These are phyloP conservation scores for Adelosebastes latens DNA, from an alignment of 2,797 vertebrate species.

Conservation along the genomic window DNA sequence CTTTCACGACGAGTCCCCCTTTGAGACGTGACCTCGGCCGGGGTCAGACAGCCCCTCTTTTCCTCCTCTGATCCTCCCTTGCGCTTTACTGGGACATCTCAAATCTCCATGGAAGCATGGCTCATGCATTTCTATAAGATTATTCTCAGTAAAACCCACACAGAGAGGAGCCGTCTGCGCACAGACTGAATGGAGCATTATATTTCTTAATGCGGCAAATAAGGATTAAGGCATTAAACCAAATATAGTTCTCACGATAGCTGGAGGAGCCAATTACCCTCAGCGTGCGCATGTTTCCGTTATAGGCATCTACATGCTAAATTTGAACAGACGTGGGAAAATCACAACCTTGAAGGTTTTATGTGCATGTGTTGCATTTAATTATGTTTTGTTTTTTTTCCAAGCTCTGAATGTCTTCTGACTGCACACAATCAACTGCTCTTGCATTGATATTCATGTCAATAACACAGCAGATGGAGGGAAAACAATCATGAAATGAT, in stretches of 20 bases:
- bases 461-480: slow-evolving; percentile 18
- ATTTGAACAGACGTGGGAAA: slow-evolving; percentile 65
- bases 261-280: slow-evolving; percentile 68
- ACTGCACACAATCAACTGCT: slow-evolving; percentile 8
- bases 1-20: slow-evolving; percentile 39
- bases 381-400: slow-evolving; percentile 49
- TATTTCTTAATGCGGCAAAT: slow-evolving; percentile 73
- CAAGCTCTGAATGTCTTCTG: slow-evolving; percentile 6
- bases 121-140: slow-evolving; percentile 63
- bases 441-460: slow-evolving; percentile 5
- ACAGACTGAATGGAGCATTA: slow-evolving; percentile 69
- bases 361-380: slow-evolving; percentile 24
- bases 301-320: slow-evolving; percentile 54
- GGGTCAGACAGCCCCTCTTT: slow-evolving; percentile 52
- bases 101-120: slow-evolving; percentile 71
- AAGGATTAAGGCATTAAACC: slow-evolving; percentile 75
- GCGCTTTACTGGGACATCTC: slow-evolving; percentile 60
- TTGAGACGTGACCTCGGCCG: slow-evolving; percentile 57
- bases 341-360: slow-evolving; percentile 51
- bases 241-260: slow-evolving; percentile 72
- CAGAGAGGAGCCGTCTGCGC: slow-evolving; percentile 56
- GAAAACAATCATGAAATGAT: neutral
- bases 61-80: slow-evolving; percentile 59
- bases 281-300: slow-evolving; percentile 49
- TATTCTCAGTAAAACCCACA: slow-evolving; percentile 71